Conservation (phyloP, 1,140 invertebrate genomes). For the Drosophila quadrilineata region DNA sequence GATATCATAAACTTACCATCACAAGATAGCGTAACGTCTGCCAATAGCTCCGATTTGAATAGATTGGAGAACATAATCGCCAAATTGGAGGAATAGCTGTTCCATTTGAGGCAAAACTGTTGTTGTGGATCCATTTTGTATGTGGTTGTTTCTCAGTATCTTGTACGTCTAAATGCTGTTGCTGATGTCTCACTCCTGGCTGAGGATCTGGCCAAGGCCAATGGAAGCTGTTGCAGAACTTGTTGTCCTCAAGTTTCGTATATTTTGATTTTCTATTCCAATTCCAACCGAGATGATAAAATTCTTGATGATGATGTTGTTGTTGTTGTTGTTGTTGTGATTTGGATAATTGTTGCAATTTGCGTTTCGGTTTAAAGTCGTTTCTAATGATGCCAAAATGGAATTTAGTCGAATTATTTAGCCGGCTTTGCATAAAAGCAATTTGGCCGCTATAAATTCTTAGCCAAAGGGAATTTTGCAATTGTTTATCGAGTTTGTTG, state of each 20-base stretch:
- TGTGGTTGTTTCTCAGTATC: slow-evolving; percentile 3
- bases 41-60: slow-evolving; percentile 93
- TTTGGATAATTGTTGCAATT: slow-evolving; percentile 1
- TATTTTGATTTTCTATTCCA: slow-evolving; percentile 5
- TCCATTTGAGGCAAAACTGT: slow-evolving; percentile 95
- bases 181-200: not conserved
- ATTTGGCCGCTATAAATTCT: slow-evolving; percentile 60
- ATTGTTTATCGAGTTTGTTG: slow-evolving; percentile 76
- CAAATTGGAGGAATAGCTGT: slow-evolving; percentile 93
- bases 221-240: slow-evolving; percentile 13
- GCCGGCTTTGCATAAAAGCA: slow-evolving; percentile 59
- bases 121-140: slow-evolving; percentile 89
- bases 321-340: slow-evolving; percentile 16
- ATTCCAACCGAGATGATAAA: slow-evolving; percentile 3
- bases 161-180: slow-evolving; percentile 1
- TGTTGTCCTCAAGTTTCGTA: slow-evolving; percentile 1
- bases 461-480: slow-evolving; percentile 81
- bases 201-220: slow-evolving; percentile 82
- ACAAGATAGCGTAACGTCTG: slow-evolving; percentile 94
- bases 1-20: slow-evolving; percentile 87
- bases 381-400: slow-evolving; percentile 64
- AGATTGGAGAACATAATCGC: slow-evolving; percentile 93
- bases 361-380: slow-evolving; percentile 36
- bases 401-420: slow-evolving; percentile 73
- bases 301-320: slow-evolving; percentile 18